Evolutionary conservation across 2,888 invertebrate species (phyloP), one percentile per base, ranked within the genome.

Genomic region (Camptogramma bilineatum): DNA sequence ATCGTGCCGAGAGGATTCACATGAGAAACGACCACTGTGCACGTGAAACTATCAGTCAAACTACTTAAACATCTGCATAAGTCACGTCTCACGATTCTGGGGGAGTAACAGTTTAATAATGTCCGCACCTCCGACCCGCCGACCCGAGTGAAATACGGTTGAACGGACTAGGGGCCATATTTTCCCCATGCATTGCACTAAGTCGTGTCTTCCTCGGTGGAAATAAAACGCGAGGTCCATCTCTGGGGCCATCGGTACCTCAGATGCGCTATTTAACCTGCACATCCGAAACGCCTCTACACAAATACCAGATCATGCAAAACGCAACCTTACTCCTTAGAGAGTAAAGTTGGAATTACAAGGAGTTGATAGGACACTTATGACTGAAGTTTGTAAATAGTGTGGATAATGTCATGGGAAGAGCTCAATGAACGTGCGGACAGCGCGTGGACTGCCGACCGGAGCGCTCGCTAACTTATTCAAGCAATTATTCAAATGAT

Each of bases 141-240:
- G 88, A 90, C 91, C 91, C 82, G 82, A 71, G 87, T 90, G 92
- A 92, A 92, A 91, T 92, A 92, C 91, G 87, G 89, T 87, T 86
- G 88, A 86, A 84, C 90, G 90, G 91, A 90, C 91, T 86, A 80
- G 79, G 83, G 81, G 88, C 91, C 87, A 90, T 90, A 92, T 92
- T 93, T 92, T 88, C 86, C 89, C 85, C 88, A 91, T 91, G 89
- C 88, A 90, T 90, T 87, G 90, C 84, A 84, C 86, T 78, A 80
- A 90, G 91, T 92, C 93, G 93, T 93, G 93, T 91, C 92, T 92
- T 91, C 91, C 90, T 87, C 79, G 86, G 85, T 91, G 90, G 92
- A 92, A 92, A 93, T 93, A 93, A 92, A 92, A 92, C 90, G 85
- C 86, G 84, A 88, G 88, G 92, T 93, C 93, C 93, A 92, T 92